Evolutionary conservation across 2,888 invertebrate species (phyloP).

Genomic region (Volucella inanis): DNA sequence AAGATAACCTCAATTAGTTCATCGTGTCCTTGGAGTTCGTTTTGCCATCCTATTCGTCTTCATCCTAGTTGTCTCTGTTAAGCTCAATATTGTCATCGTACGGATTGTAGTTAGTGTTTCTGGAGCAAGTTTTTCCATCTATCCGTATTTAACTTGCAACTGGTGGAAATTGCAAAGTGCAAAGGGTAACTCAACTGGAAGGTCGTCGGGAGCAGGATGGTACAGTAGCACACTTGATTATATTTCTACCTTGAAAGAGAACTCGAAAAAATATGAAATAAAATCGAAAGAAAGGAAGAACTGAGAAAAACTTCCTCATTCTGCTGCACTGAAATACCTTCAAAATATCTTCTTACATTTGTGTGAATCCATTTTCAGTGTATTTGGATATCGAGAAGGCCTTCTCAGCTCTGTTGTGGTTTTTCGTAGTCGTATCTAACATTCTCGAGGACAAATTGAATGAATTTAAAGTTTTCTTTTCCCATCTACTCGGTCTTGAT

Average conservation of each 20-base stretch:
- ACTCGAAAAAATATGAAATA: slow-evolving; percentile 50
- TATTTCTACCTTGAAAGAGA: slow-evolving; percentile 25
- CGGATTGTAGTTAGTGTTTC: slow-evolving; percentile 19
- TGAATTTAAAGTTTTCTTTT: slow-evolving; percentile 44
- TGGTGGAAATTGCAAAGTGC: slow-evolving; percentile 65
- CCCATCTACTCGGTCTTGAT: not conserved
- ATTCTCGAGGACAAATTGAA: slow-evolving; percentile 37
- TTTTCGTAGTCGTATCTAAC: not conserved
- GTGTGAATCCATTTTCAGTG: not conserved
- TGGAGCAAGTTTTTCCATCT: slow-evolving; percentile 67
- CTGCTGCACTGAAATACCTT: no score
- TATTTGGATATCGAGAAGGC: not conserved
- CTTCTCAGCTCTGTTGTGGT: slow-evolving; percentile 12
- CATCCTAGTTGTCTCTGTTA: slow-evolving; percentile 14
- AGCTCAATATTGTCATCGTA: slow-evolving; percentile 25
- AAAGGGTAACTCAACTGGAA: slow-evolving; percentile 23
- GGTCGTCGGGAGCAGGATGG: no score
- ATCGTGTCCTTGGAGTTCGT: slow-evolving; percentile 32
- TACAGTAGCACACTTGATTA: slow-evolving; percentile 49
- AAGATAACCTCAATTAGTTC: slow-evolving; percentile 72
- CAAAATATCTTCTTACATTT: no score
- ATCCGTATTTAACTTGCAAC: slow-evolving; percentile 67
- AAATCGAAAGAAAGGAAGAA: slow-evolving; percentile 30
- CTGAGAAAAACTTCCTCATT: slow-evolving; percentile 38
- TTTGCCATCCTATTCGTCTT: not conserved